Evolutionary conservation across 2,797 vertebrate species (phyloP).

Genomic region (Synaphobranchus kaupii): DNA sequence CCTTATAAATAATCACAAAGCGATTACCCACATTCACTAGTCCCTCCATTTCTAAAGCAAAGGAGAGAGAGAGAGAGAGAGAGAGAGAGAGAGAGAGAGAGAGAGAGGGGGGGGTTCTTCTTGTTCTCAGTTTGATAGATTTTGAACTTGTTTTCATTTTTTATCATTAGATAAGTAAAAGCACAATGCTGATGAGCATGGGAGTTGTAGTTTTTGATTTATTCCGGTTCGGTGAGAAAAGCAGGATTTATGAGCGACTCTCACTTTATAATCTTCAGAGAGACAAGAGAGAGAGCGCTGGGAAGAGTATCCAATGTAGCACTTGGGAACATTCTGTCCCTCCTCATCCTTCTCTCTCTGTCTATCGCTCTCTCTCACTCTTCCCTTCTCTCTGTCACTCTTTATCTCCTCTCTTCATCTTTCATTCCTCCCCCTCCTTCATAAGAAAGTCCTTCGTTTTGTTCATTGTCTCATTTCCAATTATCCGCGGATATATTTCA

Average conservation of each 20-base stretch:
- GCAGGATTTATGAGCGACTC: slow-evolving; percentile 73
- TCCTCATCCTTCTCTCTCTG: not conserved
- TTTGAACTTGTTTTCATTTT: slow-evolving; percentile 64
- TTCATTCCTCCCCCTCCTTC: not conserved
- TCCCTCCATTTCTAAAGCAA: slow-evolving; percentile 45
- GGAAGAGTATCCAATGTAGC: slow-evolving; percentile 53
- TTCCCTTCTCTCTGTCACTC: not conserved
- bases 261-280: slow-evolving; percentile 67
- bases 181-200: slow-evolving; percentile 67
- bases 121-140: slow-evolving; percentile 56
- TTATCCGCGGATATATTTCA: not conserved
- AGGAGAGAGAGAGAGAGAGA: slow-evolving; percentile 51
- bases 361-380: not conserved
- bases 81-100: slow-evolving; percentile 32
- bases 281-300: slow-evolving; percentile 57
- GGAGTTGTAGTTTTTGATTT: slow-evolving; percentile 66
- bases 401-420: not conserved
- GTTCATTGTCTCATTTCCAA: not conserved
- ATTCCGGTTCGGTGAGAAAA: slow-evolving; percentile 73
- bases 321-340: not conserved
- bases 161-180: slow-evolving; percentile 79
- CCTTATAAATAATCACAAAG: slow-evolving; percentile 58
- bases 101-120: slow-evolving; percentile 35
- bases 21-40: slow-evolving; percentile 53
- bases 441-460: not conserved